Conservation (phyloP, 2,888 invertebrate genomes). For the Scaptomyza caliginosa region DNA sequence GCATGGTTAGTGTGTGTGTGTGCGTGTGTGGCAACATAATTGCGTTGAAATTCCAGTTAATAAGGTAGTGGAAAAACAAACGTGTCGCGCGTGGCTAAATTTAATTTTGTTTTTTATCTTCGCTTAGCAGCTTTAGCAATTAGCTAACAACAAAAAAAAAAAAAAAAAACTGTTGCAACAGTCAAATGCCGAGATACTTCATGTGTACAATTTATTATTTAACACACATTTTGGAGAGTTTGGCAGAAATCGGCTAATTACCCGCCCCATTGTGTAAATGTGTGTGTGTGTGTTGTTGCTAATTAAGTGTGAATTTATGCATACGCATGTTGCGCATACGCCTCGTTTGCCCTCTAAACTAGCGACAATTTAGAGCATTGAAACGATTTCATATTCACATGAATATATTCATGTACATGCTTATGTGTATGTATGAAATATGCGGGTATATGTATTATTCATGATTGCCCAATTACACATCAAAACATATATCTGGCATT, state of each 20-base stretch:
- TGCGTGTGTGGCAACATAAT: conserved; percentile 57
- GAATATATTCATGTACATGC: conserved; percentile 16
- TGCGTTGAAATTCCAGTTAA: conserved; percentile 73
- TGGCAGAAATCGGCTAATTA: conserved; percentile 61
- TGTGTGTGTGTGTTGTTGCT: conserved; percentile 35
- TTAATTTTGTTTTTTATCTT: conserved; percentile 35
- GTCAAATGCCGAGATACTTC: neutral
- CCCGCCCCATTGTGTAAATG: conserved; percentile 8
- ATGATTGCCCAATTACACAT: conserved; percentile 55
- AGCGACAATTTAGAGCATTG: conserved; percentile 33
- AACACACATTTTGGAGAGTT: conserved; percentile 44
- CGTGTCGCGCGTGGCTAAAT: conserved; percentile 47
- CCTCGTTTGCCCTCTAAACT: conserved; percentile 52
- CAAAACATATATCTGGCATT: conserved; percentile 31
- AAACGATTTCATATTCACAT: conserved; percentile 30
- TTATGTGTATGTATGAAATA: too few species aligned
- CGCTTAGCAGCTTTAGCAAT: conserved; percentile 33
- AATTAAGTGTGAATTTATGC: conserved; percentile 78
- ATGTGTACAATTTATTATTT: conserved; percentile 34
- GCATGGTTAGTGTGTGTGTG: neutral
- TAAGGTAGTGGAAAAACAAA: conserved; percentile 48
- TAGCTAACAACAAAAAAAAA: conserved; percentile 23
- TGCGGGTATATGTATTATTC: conserved; percentile 52
- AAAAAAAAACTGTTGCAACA: neutral
- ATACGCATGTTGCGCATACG: conserved; percentile 75